Conservation (phyloP, 2,888 invertebrate species). For the Tineola bisselliella region DNA sequence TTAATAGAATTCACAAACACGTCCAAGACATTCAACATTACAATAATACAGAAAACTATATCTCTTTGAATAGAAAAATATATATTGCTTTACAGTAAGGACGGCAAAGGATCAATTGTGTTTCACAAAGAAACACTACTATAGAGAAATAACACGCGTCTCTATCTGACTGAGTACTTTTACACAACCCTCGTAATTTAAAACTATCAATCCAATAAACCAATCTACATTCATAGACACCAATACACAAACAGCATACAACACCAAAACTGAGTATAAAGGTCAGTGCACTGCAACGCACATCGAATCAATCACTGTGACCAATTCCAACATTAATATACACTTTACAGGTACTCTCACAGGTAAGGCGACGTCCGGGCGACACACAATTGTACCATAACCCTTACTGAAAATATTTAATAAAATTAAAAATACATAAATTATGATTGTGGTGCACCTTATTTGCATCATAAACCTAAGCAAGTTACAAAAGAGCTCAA, state of each 20-base stretch:
- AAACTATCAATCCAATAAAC: conserved; percentile 47
- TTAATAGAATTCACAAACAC: no score
- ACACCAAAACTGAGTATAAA: conserved; percentile 23
- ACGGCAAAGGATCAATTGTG: neutral
- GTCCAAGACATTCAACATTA: neutral
- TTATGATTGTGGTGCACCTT: conserved; percentile 25
- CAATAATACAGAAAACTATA: neutral
- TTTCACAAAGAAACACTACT: neutral
- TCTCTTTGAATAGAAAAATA: neutral
- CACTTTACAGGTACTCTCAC: conserved; percentile 65
- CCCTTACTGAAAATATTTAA: no score
- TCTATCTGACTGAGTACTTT: conserved; percentile 19
- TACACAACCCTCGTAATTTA: conserved; percentile 21
- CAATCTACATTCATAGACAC: conserved; percentile 48
- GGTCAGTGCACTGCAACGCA: conserved; percentile 63
- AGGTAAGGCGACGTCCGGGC: conserved; percentile 34
- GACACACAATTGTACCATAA: neutral
- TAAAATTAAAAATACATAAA: no score
- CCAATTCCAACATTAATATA: conserved; percentile 30
- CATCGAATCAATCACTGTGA: conserved; percentile 15
- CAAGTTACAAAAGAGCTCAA: conserved; percentile 43
- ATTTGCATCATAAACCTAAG: neutral
- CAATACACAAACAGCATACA: conserved; percentile 31
- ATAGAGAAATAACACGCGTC: neutral
- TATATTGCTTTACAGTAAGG: neutral